These are phyloP conservation scores for Chrysemys picta DNA, from an alignment of 2,113 vertebrate species.

Conservation along the genomic window DNA sequence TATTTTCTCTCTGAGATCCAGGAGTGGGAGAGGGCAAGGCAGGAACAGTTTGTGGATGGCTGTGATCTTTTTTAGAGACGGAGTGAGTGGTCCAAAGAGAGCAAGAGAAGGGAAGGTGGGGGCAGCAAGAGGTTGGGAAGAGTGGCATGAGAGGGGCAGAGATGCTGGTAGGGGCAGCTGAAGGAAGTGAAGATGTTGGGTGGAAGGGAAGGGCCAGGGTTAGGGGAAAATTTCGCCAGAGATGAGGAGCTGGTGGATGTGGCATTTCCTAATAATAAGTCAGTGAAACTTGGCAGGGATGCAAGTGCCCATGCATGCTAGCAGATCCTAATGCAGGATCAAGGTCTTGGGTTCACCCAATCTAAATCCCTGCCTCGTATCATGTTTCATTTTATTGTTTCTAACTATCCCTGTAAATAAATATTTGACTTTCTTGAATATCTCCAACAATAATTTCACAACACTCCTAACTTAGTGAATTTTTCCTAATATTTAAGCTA, in stretches of 20 bases:
- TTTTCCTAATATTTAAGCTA: background rate
- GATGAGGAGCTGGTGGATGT: background rate
- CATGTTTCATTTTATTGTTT: background rate
- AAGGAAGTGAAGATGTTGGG: background rate
- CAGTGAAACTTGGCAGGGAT: background rate
- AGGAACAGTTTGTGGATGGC: background rate
- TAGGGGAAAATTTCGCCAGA: too few relatives aligned
- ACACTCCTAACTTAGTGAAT: background rate
- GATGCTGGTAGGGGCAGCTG: background rate
- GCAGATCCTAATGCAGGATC: constrained; percentile 18
- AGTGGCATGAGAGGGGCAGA: background rate
- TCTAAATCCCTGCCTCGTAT: background rate
- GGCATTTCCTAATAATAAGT: background rate
- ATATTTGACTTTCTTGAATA: background rate
- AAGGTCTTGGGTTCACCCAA: constrained; percentile 14
- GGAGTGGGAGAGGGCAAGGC: background rate
- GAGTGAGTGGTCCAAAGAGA: too few relatives aligned
- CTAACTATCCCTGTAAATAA: background rate
- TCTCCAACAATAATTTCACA: constrained; percentile 3
- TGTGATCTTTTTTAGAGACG: background rate
- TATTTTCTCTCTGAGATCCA: background rate
- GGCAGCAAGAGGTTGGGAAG: background rate
- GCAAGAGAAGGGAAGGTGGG: too few relatives aligned
- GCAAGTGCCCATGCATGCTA: background rate
- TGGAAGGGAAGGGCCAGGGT: background rate